phyloP scores from a whole-genome alignment of 2,888 invertebrate genomes.

The Tromatobia lineatoria region DNA sequence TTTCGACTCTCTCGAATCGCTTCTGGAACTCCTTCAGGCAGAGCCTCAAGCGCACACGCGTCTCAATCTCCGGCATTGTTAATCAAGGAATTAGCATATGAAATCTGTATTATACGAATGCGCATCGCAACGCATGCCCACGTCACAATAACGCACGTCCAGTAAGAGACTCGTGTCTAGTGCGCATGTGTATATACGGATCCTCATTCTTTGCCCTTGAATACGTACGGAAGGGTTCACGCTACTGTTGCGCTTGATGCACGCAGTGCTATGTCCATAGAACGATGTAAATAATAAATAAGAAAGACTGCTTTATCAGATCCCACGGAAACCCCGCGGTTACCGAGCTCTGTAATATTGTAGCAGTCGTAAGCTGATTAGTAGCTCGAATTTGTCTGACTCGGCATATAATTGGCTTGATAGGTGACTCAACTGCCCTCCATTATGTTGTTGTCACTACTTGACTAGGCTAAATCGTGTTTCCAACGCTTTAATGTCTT shows the following conservation, averaged over 20 bases:
- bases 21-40: constrained; percentile 30
- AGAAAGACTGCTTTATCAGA: constrained; percentile 82
- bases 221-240: constrained; percentile 15
- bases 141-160: constrained; percentile 30
- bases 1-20: constrained; percentile 46
- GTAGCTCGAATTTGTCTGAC: constrained; percentile 83
- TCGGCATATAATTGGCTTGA: constrained; percentile 82
- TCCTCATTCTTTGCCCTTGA: constrained; percentile 69
- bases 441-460: constrained; percentile 40
- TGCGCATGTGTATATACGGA: not conserved
- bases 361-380: constrained; percentile 84
- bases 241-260: constrained; percentile 56
- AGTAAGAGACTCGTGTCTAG: constrained; percentile 1
- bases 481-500: constrained; percentile 16
- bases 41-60: constrained; percentile 37
- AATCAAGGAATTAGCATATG: constrained; percentile 83
- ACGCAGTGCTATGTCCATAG: constrained; percentile 19
- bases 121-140: constrained; percentile 48
- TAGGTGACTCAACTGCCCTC: constrained; percentile 33
- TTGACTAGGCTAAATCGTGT: constrained; percentile 26
- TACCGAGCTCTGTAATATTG: constrained; percentile 79
- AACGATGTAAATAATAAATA: constrained; percentile 80
- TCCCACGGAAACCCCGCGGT: constrained; percentile 80
- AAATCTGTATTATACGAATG: constrained; percentile 78
- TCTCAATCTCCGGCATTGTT: constrained; percentile 77